Evolutionary conservation across 2,888 invertebrate species (phyloP).

Genomic region (Tetragonisca angustula): DNA sequence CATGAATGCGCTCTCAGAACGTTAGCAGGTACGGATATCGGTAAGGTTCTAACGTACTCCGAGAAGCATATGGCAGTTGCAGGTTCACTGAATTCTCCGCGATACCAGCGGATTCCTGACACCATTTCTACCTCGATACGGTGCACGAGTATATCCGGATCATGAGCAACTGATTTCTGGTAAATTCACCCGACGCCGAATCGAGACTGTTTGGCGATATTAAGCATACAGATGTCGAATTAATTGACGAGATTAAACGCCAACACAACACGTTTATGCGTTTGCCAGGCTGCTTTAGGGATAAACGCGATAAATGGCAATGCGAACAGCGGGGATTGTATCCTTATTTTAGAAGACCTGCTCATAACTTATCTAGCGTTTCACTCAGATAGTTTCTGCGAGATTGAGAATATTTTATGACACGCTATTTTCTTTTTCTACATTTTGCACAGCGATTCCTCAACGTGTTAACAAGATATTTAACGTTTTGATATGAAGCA

Average conservation of each 20-base stretch:
- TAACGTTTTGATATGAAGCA: neutral
- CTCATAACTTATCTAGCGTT: too few relatives aligned
- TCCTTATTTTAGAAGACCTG: too few relatives aligned
- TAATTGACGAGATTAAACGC: too few relatives aligned
- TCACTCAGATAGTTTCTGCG: too few relatives aligned
- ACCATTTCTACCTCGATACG: neutral
- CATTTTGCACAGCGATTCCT: neutral
- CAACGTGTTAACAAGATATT: neutral
- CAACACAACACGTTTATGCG: too few relatives aligned
- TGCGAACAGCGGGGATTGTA: too few relatives aligned
- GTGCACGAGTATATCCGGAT: too few relatives aligned
- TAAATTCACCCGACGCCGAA: neutral
- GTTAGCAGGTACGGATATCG: slow-evolving; percentile 57
- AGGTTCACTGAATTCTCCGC: slow-evolving; percentile 65
- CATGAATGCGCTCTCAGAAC: slow-evolving; percentile 44
- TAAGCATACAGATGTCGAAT: too few relatives aligned
- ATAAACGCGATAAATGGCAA: too few relatives aligned
- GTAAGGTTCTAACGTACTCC: slow-evolving; percentile 63
- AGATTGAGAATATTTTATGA: too few relatives aligned
- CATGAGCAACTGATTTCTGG: slow-evolving; percentile 20
- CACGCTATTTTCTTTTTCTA: neutral
- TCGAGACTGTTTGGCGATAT: too few relatives aligned
- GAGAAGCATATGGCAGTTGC: slow-evolving; percentile 67
- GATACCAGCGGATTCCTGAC: slow-evolving; percentile 35
- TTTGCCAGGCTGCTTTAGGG: too few relatives aligned